These are phyloP conservation scores for Drosophila suzukii DNA, from an alignment of 1,140 invertebrate genomes.

Conservation along the genomic window DNA sequence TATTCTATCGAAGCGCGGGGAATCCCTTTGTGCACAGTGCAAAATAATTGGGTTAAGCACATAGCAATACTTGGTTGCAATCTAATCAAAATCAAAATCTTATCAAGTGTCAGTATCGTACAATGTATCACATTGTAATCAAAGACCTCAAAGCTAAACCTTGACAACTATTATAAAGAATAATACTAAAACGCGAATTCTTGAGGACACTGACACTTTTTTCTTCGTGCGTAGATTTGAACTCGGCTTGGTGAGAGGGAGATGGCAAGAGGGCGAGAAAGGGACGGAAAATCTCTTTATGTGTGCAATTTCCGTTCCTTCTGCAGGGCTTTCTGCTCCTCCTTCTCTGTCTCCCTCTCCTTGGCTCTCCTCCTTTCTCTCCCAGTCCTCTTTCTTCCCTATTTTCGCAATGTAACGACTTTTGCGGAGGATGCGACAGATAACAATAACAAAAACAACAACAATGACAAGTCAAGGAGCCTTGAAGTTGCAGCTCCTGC, in stretches of 20 bases:
- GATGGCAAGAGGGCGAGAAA: constrained; percentile 9
- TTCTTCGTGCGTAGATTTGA: constrained; percentile 14
- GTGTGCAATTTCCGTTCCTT: constrained; percentile 74
- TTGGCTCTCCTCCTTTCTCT: constrained; percentile 3
- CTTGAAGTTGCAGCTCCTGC: constrained; percentile 40
- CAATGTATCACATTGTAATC: not conserved
- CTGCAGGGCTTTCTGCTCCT: constrained; percentile 15
- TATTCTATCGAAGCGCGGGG: constrained; percentile 25
- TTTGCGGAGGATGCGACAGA: constrained; percentile 69
- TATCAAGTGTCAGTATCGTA: constrained; percentile 5
- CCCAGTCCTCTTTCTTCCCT: constrained; percentile 1
- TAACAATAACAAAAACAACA: constrained; percentile 34
- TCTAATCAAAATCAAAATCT: constrained; percentile 18
- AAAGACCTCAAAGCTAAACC: not conserved
- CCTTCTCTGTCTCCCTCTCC: not conserved
- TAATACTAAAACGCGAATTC: not conserved
- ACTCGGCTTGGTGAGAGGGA: constrained; percentile 18
- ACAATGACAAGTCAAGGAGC: constrained; percentile 50
- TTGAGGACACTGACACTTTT: not conserved
- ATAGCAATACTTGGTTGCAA: not conserved
- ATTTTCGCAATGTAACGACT: constrained; percentile 76
- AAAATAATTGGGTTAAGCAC: not conserved
- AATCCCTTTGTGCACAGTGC: constrained; percentile 17
- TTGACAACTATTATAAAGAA: not conserved
- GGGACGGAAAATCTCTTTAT: constrained; percentile 51